Evolutionary conservation across 2,113 vertebrate species (phyloP).

Genomic region (Equus przewalskii): DNA sequence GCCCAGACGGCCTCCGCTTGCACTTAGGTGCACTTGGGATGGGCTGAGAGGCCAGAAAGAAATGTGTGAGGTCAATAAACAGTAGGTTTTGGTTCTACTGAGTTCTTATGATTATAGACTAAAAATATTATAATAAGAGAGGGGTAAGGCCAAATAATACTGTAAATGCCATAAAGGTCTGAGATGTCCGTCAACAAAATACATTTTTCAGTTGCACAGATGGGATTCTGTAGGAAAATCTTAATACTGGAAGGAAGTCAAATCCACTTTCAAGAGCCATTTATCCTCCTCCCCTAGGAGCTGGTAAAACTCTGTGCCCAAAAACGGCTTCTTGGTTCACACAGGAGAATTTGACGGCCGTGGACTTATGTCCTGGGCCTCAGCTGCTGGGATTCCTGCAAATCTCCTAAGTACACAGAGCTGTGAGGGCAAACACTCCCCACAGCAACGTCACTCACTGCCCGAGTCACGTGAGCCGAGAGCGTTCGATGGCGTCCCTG

Average conservation of each 20-base stretch:
- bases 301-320: rapidly evolving
- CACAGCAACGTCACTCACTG: rapidly evolving
- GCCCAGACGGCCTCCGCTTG: background rate
- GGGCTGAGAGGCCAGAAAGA: background rate
- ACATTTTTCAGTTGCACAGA: rapidly evolving
- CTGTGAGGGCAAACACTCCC: rapidly evolving
- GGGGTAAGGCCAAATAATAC: too few species aligned
- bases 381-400: rapidly evolving
- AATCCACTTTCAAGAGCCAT: rapidly evolving
- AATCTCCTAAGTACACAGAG: rapidly evolving
- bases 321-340: rapidly evolving
- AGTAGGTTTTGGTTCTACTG: too few species aligned
- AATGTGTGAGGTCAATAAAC: rapidly evolving
- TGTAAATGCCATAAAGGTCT: rapidly evolving
- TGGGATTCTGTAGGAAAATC: background rate
- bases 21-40: rapidly evolving
- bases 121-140: background rate
- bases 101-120: background rate
- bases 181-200: background rate
- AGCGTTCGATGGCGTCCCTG: rapidly evolving
- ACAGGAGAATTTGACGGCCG: rapidly evolving
- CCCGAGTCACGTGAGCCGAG: background rate
- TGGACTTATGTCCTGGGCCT: rapidly evolving
- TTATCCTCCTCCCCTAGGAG: rapidly evolving
- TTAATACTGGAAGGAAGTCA: rapidly evolving